Conservation (phyloP, 2,888 invertebrate species). For the Brachypalpus laphriformis region DNA sequence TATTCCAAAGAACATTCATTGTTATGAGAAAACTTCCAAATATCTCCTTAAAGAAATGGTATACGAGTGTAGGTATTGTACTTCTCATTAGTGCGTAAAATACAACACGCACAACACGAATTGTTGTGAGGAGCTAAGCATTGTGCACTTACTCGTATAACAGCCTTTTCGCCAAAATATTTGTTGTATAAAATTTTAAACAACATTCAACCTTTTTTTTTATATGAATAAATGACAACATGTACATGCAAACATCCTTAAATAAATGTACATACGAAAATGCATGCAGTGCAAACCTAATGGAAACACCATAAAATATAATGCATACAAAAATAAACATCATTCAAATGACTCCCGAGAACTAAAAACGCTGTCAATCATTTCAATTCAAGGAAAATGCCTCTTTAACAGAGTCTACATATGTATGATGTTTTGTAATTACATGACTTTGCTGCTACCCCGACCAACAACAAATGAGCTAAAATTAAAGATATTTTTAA, state of each 20-base stretch:
- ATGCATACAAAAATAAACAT: slow-evolving; percentile 57
- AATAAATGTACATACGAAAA: not conserved
- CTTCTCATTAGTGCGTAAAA: too few species aligned
- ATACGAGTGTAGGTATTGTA: too few species aligned
- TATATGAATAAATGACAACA: not conserved
- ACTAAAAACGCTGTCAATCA: slow-evolving; percentile 66
- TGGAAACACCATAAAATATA: slow-evolving; percentile 34
- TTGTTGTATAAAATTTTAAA: too few species aligned
- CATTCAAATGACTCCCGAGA: slow-evolving; percentile 47
- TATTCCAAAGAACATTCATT: too few species aligned
- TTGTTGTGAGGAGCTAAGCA: too few species aligned
- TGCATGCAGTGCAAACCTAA: slow-evolving; percentile 34
- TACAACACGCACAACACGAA: too few species aligned
- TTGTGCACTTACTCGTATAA: too few species aligned
- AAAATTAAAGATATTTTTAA: slow-evolving; percentile 69
- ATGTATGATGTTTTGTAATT: slow-evolving; percentile 45
- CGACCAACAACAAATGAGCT: slow-evolving; percentile 64
- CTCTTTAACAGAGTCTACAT: slow-evolving; percentile 30
- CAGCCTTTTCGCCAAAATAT: too few species aligned
- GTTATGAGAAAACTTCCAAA: too few species aligned
- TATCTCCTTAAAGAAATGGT: too few species aligned
- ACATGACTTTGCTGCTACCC: slow-evolving; percentile 42
- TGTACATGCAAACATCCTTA: not conserved
- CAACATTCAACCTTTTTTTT: too few species aligned
- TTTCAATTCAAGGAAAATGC: slow-evolving; percentile 54